Evolutionary conservation across 2,888 invertebrate species (phyloP).

Genomic region (Macaria notata): DNA sequence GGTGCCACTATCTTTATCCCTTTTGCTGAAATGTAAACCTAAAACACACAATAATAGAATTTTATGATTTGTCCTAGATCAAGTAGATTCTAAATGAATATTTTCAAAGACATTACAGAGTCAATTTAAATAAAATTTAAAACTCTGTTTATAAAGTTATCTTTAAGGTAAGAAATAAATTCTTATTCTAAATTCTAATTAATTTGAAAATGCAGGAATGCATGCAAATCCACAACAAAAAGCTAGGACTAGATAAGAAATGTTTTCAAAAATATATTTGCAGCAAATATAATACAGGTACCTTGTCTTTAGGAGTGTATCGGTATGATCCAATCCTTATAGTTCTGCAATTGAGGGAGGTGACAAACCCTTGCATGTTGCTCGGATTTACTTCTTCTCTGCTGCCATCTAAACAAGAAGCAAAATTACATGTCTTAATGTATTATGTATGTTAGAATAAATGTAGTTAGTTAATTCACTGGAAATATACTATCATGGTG

Average conservation of each 20-base stretch:
- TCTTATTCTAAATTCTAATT: no score
- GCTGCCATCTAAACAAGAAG: constrained; percentile 73
- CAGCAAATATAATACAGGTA: constrained; percentile 44
- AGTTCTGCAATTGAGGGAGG: constrained; percentile 87
- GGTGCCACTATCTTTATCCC: constrained; percentile 84
- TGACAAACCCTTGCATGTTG: constrained; percentile 69
- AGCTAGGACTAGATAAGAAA: no score
- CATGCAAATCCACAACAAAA: no score
- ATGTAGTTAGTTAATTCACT: background rate
- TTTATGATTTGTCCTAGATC: no score
- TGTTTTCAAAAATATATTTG: no score
- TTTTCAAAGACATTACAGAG: no score
- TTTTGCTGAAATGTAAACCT: constrained; percentile 82
- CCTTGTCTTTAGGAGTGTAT: constrained; percentile 88
- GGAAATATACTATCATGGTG: background rate
- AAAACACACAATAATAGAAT: constrained; percentile 32
- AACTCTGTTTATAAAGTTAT: no score
- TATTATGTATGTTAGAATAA: background rate
- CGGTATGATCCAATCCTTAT: constrained; percentile 93
- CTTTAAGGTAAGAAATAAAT: no score
- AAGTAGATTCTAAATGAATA: no score
- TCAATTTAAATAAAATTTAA: background rate
- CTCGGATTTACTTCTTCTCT: constrained; percentile 76
- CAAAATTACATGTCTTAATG: background rate
- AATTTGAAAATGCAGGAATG: no score